phyloP scores from a whole-genome alignment of 2,888 invertebrate genomes.

The Andrena bucephala region DNA sequence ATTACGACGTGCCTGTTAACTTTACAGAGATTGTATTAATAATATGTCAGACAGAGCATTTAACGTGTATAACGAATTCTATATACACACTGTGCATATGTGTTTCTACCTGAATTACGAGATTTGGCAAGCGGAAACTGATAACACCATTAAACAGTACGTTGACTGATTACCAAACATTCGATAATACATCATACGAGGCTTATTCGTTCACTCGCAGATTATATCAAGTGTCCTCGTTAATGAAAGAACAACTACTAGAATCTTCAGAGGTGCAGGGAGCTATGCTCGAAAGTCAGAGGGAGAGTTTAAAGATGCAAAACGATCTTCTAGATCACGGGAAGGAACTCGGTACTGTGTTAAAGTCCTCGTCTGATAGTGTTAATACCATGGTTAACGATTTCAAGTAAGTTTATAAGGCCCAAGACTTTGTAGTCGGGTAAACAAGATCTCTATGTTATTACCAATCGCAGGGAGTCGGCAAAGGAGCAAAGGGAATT shows the following conservation, averaged over 20 bases:
- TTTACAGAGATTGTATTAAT: constrained; percentile 85
- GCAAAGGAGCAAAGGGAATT: constrained; percentile 87
- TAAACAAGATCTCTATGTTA: background rate
- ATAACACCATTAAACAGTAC: constrained; percentile 86
- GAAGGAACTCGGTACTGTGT: constrained; percentile 84
- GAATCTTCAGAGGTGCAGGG: constrained; percentile 85
- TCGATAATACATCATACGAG: background rate
- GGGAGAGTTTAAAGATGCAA: constrained; percentile 85
- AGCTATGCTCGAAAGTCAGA: constrained; percentile 85
- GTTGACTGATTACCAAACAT: constrained; percentile 27
- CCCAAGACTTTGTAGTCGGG: background rate
- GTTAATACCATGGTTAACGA: constrained; percentile 85
- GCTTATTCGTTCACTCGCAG: constrained; percentile 56
- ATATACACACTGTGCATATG: constrained; percentile 89
- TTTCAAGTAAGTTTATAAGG: constrained; percentile 81
- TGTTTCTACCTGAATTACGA: constrained; percentile 89
- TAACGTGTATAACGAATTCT: constrained; percentile 88
- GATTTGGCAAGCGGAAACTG: constrained; percentile 88
- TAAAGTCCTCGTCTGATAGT: constrained; percentile 85
- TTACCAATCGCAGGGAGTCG: constrained; percentile 81
- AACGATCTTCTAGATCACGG: constrained; percentile 86
- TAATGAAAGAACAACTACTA: constrained; percentile 85
- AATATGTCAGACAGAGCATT: constrained; percentile 87
- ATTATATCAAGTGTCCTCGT: constrained; percentile 79
- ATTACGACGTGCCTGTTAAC: background rate